A percentile compares a stretch with the other conserved stretches of the same genome.
Conservation (phyloP, 2,797 vertebrate genomes). For the Neopelma chrysocephalum region DNA sequence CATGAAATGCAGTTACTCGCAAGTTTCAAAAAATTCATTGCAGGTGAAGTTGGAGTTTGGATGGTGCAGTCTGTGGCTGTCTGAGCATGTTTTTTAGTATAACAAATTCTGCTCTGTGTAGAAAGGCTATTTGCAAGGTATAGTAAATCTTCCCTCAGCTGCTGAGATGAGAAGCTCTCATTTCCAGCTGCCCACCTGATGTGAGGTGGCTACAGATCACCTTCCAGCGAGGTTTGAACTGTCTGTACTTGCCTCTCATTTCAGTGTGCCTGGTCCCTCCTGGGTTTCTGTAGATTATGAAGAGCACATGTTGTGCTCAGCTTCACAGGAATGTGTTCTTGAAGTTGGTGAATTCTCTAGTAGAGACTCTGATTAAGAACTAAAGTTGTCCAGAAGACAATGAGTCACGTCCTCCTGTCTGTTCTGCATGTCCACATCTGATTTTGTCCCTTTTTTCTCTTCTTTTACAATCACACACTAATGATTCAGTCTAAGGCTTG, state of each 20-base stretch:
- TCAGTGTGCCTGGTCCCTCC: not conserved
- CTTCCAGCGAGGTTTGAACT: not conserved
- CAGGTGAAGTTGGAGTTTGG: not conserved
- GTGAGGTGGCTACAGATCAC: not conserved
- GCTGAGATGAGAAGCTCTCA: not conserved
- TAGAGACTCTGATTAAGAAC: not conserved
- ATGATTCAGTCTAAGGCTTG: not conserved
- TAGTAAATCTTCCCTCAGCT: not conserved
- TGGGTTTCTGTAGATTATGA: not conserved
- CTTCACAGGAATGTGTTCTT: not conserved
- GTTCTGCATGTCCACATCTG: not conserved
- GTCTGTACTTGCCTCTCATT: not conserved
- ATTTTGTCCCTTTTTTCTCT: not conserved
- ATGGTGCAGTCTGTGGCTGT: not conserved
- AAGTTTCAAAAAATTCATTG: not conserved
- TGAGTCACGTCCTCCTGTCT: not conserved
- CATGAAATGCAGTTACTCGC: not conserved
- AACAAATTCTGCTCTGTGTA: not conserved
- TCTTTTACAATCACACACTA: not conserved
- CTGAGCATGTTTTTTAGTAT: not conserved
- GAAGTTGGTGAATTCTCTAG: not conserved
- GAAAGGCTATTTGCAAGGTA: not conserved
- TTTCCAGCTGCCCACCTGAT: not conserved
- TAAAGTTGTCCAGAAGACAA: not conserved
- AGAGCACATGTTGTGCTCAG: not conserved